These are phyloP conservation scores for Cetonia aurata DNA, from an alignment of 2,888 invertebrate species.

Conservation along the genomic window DNA sequence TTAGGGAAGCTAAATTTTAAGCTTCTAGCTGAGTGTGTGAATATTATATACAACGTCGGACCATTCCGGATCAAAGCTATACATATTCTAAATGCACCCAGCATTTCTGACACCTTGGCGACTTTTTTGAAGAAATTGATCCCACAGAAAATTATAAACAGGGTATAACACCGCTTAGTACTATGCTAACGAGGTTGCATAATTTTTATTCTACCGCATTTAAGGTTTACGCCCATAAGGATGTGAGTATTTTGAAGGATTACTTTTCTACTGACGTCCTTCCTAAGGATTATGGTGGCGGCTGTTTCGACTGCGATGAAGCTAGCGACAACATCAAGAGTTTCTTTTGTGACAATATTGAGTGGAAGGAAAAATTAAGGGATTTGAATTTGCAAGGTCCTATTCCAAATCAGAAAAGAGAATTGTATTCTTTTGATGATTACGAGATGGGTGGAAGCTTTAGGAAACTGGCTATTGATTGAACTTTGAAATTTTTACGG, in stretches of 20 bases:
- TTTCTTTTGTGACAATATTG: background rate
- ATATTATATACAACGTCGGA: conserved; percentile 11
- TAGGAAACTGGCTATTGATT: conserved; percentile 6
- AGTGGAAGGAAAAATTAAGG: background rate
- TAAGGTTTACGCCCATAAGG: background rate
- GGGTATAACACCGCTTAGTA: no score
- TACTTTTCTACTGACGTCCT: background rate
- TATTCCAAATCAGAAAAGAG: background rate
- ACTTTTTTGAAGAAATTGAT: no score
- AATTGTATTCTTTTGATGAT: background rate
- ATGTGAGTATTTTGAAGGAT: background rate
- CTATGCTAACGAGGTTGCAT: no score
- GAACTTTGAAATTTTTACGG: background rate
- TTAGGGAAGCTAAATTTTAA: conserved; percentile 2
- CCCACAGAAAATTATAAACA: no score
- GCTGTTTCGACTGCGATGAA: background rate
- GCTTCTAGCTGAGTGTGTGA: background rate
- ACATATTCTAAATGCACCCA: conserved; percentile 7
- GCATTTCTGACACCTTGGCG: background rate
- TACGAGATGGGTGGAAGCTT: conserved; percentile 9
- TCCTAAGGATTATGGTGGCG: background rate
- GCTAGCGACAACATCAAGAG: background rate
- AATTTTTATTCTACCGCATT: background rate
- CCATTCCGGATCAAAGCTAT: background rate
- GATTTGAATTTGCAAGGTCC: background rate